Evolutionary conservation across 2,797 vertebrate genomes (phyloP).

Genomic region (Labeo calbasu): DNA sequence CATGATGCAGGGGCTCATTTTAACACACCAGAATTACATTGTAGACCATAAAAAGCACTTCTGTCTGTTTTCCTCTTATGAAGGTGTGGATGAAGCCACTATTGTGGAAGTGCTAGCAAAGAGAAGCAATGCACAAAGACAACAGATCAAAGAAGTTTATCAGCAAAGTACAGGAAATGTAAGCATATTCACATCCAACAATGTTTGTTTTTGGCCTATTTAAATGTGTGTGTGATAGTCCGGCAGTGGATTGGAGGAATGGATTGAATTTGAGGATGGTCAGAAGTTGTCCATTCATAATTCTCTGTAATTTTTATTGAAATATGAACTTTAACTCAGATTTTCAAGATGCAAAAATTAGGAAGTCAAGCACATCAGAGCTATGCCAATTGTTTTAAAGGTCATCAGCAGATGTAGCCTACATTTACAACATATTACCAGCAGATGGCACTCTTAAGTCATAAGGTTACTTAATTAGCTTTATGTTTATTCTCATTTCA

Average conservation of each 20-base stretch:
- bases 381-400: background rate
- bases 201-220: background rate
- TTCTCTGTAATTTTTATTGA: background rate
- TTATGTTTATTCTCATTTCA: background rate
- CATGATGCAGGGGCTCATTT: background rate
- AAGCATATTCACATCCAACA: conserved; percentile 28
- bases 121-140: conserved; percentile 88
- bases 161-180: conserved; percentile 82
- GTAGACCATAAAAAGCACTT: background rate
- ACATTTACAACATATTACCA: conserved; percentile 1
- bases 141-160: conserved; percentile 88
- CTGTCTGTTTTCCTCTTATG: background rate
- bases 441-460: conserved; percentile 3
- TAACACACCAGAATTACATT: background rate
- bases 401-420: background rate
- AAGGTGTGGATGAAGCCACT: conserved; percentile 88
- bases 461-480: background rate
- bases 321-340: background rate
- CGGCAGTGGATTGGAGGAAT: background rate
- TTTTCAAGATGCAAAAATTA: background rate
- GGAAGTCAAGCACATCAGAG: background rate
- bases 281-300: background rate
- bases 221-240: background rate
- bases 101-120: conserved; percentile 85
- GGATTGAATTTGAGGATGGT: background rate